phyloP scores from a whole-genome alignment of 2,113 vertebrate genomes.

The Pica pica region DNA sequence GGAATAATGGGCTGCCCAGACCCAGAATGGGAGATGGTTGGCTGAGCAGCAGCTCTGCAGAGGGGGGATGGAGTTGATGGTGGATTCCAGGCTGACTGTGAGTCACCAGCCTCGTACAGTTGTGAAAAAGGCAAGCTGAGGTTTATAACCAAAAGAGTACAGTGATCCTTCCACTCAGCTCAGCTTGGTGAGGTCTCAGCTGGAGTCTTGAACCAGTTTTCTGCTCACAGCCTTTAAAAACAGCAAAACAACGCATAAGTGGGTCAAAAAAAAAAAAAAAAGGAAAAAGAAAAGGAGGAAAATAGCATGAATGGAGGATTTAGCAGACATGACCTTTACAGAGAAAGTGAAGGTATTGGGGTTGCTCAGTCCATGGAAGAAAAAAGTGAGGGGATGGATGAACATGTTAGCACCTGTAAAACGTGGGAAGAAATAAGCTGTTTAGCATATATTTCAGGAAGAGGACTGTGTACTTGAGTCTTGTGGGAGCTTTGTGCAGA shows the following conservation, averaged over 20 bases:
- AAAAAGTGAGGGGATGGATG: background rate
- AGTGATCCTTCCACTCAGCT: background rate
- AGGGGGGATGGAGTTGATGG: background rate
- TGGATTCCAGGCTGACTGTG: background rate
- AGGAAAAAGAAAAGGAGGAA: background rate
- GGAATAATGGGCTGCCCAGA: background rate
- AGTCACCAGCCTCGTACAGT: background rate
- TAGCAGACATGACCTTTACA: background rate
- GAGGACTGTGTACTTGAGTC: background rate
- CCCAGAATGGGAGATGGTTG: background rate
- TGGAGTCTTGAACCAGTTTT: conserved; percentile 15
- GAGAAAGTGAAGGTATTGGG: background rate
- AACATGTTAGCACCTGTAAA: background rate
- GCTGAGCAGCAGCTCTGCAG: background rate
- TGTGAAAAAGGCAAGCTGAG: background rate
- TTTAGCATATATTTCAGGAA: background rate
- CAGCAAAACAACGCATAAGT: background rate
- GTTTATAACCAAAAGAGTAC: background rate
- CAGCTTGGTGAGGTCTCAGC: background rate
- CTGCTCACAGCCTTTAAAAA: background rate
- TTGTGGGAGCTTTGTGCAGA: background rate
- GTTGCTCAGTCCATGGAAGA: background rate
- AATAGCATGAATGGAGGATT: background rate
- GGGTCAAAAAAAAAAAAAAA: background rate
- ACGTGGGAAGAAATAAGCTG: background rate